Evolutionary conservation across 2,888 invertebrate species (phyloP), one percentile per base, ranked within the genome.

Genomic region (Tetragnatha montana): DNA sequence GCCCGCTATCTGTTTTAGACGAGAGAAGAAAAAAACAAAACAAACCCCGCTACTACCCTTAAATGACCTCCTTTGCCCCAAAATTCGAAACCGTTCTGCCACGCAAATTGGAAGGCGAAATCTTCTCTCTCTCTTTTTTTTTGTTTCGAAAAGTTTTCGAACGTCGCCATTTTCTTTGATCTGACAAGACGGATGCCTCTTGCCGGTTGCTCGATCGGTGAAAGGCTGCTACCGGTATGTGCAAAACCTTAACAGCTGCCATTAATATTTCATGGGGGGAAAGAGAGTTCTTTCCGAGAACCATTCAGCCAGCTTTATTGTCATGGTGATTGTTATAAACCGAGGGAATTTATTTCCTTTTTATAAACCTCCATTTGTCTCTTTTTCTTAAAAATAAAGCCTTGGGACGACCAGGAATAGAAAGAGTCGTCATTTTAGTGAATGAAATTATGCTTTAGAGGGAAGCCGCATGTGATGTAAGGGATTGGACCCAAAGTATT

Each of bases 221-320:
- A 49, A n/a, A 49, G 19, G 78, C 73, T 50, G 51, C 49, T 14
- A 50, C 50, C 17, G 78, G 78, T 50, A n/a, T 12, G 17, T 19
- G 47, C n/a, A 74, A 74, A 85, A 85, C 69, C 84, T 78, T 78
- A 85, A 78, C 84, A 85, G 84, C 68, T 78, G 84, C 68, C 78
- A 78, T 85, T 85, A 85, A 85, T 85, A 85, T 85, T 85, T 85
- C 84, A 85, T 85, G 84, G 78, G 47, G 21, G 51, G 50, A 47
- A 49, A n/a, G 14, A 19, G 8, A 17, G 8, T 17, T 22, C 51
- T 85, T 70, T 78, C 12, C 21, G 14, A 10, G 60, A 60, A 60
- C 17, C 21, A 50, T 47, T 50, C 70, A 21, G 70, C 49, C 60
- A 35, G 19, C 78, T 85, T 47, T 76, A 78, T 85, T 78, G 76